Conservation (phyloP, 2,797 vertebrate genomes). For the Schizothorax lantsangensis region DNA sequence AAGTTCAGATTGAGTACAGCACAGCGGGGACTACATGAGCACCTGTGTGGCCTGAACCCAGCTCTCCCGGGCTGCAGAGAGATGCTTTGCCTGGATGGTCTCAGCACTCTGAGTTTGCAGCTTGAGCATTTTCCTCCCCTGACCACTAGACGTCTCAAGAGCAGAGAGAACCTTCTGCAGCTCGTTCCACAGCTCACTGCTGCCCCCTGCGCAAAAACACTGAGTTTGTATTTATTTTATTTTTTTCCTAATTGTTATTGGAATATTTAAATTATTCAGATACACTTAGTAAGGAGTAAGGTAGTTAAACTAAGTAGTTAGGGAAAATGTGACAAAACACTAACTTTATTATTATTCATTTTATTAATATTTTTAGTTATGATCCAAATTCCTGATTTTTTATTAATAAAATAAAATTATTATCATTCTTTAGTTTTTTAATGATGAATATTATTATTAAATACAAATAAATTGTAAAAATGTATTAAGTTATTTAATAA, state of each 20-base stretch:
- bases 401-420: neutral
- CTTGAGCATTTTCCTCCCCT: slow-evolving; percentile 72
- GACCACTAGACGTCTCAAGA: slow-evolving; percentile 83
- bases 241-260: neutral
- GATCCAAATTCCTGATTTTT: neutral
- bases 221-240: neutral
- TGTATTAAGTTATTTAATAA: neutral
- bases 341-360: neutral
- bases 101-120: slow-evolving; percentile 63
- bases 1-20: neutral
- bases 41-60: slow-evolving; percentile 78
- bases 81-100: slow-evolving; percentile 67
- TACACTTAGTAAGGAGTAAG: no score
- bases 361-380: neutral
- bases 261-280: no score
- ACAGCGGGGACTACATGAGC: neutral
- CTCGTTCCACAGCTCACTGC: slow-evolving; percentile 77
- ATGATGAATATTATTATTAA: neutral
- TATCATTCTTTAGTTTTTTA: neutral
- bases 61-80: slow-evolving; percentile 70
- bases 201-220: slow-evolving; percentile 55
- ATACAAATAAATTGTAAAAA: no score
- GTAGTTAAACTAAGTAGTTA: neutral
- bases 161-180: slow-evolving; percentile 84
- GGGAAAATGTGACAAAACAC: neutral